Conservation (phyloP, 2,888 invertebrate genomes). For the Mythimna loreyi region DNA sequence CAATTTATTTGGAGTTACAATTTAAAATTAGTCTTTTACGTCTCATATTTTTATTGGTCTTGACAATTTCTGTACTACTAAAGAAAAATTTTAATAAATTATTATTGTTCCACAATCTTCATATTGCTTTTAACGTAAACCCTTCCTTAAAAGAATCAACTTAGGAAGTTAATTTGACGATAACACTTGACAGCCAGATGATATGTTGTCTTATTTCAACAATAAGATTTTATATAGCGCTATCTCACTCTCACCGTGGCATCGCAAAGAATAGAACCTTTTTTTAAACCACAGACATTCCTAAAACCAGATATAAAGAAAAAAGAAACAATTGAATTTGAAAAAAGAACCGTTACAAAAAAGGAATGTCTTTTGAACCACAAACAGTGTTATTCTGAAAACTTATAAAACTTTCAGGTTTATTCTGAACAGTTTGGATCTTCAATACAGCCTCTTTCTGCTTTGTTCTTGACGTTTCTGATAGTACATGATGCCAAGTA, state of each 20-base stretch:
- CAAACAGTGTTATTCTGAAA: constrained; percentile 10
- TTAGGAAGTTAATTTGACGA: not conserved
- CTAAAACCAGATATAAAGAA: constrained; percentile 23
- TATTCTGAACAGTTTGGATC: constrained; percentile 3
- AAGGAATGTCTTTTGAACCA: constrained; percentile 62
- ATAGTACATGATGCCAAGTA: constrained; percentile 97
- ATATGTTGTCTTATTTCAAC: constrained; percentile 2
- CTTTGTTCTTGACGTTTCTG: constrained; percentile 97
- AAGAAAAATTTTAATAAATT: constrained; percentile 26
- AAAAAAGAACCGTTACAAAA: constrained; percentile 44
- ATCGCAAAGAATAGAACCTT: constrained; percentile 19
- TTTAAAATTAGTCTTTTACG: constrained; percentile 50
- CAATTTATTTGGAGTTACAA: constrained; percentile 33
- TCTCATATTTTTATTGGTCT: constrained; percentile 41
- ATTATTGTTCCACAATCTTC: constrained; percentile 39
- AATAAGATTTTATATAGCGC: not conserved
- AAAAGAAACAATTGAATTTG: constrained; percentile 12
- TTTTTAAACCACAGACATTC: constrained; percentile 41
- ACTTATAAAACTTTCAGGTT: constrained; percentile 10
- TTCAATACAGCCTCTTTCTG: constrained; percentile 94
- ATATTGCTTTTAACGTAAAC: constrained; percentile 33
- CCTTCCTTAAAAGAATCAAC: not conserved
- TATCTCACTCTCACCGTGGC: not conserved
- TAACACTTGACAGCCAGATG: constrained; percentile 5
- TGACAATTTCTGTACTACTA: constrained; percentile 22